Conservation (phyloP, 2,113 vertebrate genomes). For the Gobius niger region DNA sequence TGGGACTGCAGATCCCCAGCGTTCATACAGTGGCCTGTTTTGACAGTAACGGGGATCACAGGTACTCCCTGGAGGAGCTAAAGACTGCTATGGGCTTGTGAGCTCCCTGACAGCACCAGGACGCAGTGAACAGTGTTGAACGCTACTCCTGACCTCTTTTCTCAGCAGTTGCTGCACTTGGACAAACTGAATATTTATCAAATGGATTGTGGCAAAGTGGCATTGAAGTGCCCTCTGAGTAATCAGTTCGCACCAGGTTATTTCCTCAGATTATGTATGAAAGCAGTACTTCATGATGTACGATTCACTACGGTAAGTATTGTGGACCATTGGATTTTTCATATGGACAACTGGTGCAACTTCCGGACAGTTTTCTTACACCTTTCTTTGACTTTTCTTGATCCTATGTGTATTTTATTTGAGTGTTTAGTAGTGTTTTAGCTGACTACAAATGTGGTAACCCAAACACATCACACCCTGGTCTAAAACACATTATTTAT, state of each 20-base stretch:
- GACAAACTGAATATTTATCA: conserved; percentile 61
- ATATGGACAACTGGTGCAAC: conserved; percentile 1
- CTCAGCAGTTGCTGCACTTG: conserved; percentile 65
- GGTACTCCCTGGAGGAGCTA: conserved; percentile 67
- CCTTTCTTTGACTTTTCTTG: conserved; percentile 11
- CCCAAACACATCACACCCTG: conserved; percentile 7
- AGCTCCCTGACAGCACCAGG: conserved; percentile 25
- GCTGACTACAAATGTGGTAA: conserved; percentile 8
- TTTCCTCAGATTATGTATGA: conserved; percentile 24
- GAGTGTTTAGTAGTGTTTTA: conserved; percentile 22
- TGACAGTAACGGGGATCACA: conserved; percentile 61
- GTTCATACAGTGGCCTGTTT: conserved; percentile 47
- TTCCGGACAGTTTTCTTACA: conserved; percentile 17
- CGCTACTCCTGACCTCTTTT: conserved; percentile 31
- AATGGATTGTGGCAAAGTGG: conserved; percentile 53
- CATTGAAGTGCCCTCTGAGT: conserved; percentile 37
- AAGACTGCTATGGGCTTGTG: conserved; percentile 61
- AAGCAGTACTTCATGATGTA: conserved; percentile 16
- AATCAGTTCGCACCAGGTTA: background rate
- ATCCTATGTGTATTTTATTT: conserved; percentile 29
- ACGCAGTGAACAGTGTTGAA: conserved; percentile 59
- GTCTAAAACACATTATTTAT: conserved; percentile 31
- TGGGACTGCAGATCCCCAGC: conserved; percentile 50
- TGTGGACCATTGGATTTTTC: conserved; percentile 26
- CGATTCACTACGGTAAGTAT: conserved; percentile 20